Conservation (phyloP, 1,140 invertebrate species). For the Sweltsa coloradensis region DNA sequence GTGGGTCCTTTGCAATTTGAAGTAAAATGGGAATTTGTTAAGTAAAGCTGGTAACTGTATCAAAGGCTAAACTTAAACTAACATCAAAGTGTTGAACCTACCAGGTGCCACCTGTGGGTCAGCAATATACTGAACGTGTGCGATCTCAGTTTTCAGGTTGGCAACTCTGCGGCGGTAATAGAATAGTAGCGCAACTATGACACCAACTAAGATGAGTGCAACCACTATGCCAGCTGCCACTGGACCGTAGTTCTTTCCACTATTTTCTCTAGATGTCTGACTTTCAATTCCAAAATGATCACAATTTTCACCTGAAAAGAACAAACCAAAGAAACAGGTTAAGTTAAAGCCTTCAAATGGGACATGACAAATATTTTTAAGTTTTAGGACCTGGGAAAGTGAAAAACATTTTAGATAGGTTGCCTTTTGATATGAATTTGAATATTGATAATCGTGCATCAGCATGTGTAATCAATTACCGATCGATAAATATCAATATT, state of each 20-base stretch:
- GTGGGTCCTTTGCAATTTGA: no score
- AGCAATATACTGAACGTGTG: conserved; percentile 80
- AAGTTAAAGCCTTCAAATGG: no score
- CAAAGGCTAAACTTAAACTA: no score
- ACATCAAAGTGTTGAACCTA: conserved; percentile 27
- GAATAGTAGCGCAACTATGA: conserved; percentile 47
- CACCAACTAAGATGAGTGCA: conserved; percentile 47
- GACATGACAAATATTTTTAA: no score
- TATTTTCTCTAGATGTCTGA: conserved; percentile 27
- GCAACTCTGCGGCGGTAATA: conserved; percentile 66
- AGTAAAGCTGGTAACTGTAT: neutral
- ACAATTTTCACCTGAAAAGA: conserved; percentile 34
- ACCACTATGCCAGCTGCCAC: conserved; percentile 52
- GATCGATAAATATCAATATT: no score
- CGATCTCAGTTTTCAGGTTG: conserved; percentile 72
- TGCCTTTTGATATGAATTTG: no score
- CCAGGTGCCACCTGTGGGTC: conserved; percentile 54
- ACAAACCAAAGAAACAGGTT: no score
- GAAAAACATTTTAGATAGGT: no score
- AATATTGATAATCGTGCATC: no score
- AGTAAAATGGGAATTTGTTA: neutral
- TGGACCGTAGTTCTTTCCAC: conserved; percentile 33
- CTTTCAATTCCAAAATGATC: conserved; percentile 31
- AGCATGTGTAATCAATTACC: no score
- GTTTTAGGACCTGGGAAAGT: no score